Evolutionary conservation across 2,113 vertebrate genomes (phyloP), one percentile per base, ranked within the genome.

Genomic region (Semnornis frantzii): DNA sequence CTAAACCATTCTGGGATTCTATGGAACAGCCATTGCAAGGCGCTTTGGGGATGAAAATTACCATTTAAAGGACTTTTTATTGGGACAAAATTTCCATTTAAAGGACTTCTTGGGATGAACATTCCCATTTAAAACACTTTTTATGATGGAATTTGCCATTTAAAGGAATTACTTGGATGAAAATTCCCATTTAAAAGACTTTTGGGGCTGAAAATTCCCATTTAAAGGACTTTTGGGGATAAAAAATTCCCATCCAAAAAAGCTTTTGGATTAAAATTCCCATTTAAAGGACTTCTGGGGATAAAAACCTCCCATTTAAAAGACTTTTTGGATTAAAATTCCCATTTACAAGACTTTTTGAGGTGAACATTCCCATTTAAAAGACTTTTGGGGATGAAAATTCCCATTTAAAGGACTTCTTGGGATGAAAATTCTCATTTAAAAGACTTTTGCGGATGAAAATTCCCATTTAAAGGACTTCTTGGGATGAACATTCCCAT

Each of bases 111-210:
- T 24, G 21, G 50, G 50, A 44, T 16, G 21, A 24, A 54, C 11
- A 54, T 24, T 11, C 52, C 23, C 23, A 54, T 25, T 25, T 24
- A 54, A 54, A 25, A 23, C 24, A 54, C 50, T 52, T 23, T 52
- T 44, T n/a, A n/a, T n/a, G n/a, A n/a, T n/a, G n/a, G n/a, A n/a
- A n/a, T n/a, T n/a, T n/a, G n/a, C n/a, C n/a, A 10, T 16, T 16
- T 11, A 9, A 44, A 31, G 10, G 13, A 7, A n/a, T n/a, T n/a
- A n/a, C 21, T 31, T 79, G 33, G 10, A 9, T 30, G 15, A 24
- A 50, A 58, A 16, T 1, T 8, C 20, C 7, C 4, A 30, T 50
- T 64, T 31, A 4, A 66, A 55, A 6, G 8, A 4, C 0, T 15
- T 39, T 39, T 39, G 8, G 37, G 37, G 10, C 4, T 39, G 37